These are phyloP conservation scores for Stenurella melanura DNA, from an alignment of 2,888 invertebrate genomes.

Conservation along the genomic window DNA sequence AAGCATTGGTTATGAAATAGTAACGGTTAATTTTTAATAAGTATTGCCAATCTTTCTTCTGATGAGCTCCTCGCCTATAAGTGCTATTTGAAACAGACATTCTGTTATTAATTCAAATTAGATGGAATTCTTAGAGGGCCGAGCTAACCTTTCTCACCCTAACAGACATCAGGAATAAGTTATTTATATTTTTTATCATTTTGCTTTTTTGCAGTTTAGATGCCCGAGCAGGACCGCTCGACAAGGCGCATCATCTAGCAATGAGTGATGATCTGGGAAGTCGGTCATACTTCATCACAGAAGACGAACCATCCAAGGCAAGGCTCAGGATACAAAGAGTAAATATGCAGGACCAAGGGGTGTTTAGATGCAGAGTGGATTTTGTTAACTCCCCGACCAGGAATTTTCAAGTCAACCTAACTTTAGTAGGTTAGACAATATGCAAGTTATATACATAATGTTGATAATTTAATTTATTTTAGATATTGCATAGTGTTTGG, in stretches of 20 bases:
- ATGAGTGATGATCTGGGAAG: slow-evolving; percentile 86
- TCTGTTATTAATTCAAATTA: neutral
- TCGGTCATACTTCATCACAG: slow-evolving; percentile 83
- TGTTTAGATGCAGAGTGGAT: slow-evolving; percentile 92
- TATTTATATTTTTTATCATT: neutral
- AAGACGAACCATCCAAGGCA: slow-evolving; percentile 83
- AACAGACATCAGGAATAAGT: neutral
- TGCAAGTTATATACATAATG: slow-evolving; percentile 8
- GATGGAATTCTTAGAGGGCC: neutral
- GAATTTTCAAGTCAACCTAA: slow-evolving; percentile 90
- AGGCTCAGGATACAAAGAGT: slow-evolving; percentile 85
- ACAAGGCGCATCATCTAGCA: slow-evolving; percentile 83
- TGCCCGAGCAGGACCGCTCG: slow-evolving; percentile 83
- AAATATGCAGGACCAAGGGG: slow-evolving; percentile 84
- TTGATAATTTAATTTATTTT: neutral
- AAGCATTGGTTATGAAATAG: no score
- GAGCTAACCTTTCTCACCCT: neutral
- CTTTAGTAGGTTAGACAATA: slow-evolving; percentile 85
- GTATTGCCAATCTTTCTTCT: no score
- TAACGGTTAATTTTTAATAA: no score
- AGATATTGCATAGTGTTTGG: no score
- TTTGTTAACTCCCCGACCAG: slow-evolving; percentile 91
- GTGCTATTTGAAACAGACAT: neutral
- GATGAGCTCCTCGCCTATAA: no score
- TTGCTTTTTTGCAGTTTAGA: slow-evolving; percentile 79